Base-by-base conservation (phyloP, 2,113 vertebrate species). In the Ciconia boyciana region DNA sequence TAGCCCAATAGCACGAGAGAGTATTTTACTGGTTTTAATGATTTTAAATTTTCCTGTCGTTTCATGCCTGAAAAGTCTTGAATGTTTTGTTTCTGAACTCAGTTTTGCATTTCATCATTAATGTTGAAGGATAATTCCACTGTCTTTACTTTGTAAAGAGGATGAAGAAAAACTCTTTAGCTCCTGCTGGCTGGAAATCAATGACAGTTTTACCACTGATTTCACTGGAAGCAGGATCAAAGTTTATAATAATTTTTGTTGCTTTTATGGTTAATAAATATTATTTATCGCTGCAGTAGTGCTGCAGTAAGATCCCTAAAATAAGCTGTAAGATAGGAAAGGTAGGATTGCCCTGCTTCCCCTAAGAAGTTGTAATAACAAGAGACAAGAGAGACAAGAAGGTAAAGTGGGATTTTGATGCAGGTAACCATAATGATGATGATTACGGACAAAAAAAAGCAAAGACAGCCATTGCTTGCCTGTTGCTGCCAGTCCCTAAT, bases 231-330 rank as follows among this genome's bases (percentile, higher is more conserved):
- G 71, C 55, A 44, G 34, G 89, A 88, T 81, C 84, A 97, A 94
- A 93, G 87, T 91, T 95, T 93, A 72, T 78, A 58, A 94, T 68
- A 31, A 76, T 79, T 90, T 88, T 84, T 84, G 69, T 55, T 82
- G 83, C 57, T 90, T 95, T 95, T 93, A 51, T 72, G 85, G 49
- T 76, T 84, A 79, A 94, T 87, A 96, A 94, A 72, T 72, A 72
- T 79, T 91, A 92, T 92, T 91, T 91, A 83, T 69, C 72, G 70
- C 54, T 89, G 84, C 61, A 65, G 78, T 13, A 65, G n/a, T 16
- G 18, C 80, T 70, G 62, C 54, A 74, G 74, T 26, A 58, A 77
- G 66, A 69, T 66, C 69, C 36, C 74, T 83, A 70, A 89, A 94
- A 78, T 29, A 54, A 72, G 29, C 64, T 69, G 29, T 48, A 69